Evolutionary conservation across 2,113 vertebrate species (phyloP).

Genomic region (Electrona antarctica): DNA sequence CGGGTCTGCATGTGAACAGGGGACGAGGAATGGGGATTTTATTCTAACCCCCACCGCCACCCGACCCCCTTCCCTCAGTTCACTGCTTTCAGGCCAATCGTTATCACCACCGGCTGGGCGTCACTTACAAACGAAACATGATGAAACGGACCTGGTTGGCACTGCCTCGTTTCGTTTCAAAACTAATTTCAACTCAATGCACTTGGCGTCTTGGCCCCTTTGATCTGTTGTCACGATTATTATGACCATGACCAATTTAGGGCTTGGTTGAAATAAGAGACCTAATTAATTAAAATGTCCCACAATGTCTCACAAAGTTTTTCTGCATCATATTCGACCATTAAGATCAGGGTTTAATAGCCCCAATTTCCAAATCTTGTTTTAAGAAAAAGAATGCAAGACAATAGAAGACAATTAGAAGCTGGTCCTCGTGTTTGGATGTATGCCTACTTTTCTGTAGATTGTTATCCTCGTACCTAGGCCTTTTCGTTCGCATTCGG

Average conservation of each 20-base stretch:
- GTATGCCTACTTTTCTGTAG: no score
- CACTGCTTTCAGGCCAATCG: slow-evolving; percentile 64
- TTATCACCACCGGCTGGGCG: slow-evolving; percentile 52
- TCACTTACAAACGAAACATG: slow-evolving; percentile 41
- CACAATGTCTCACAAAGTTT: no score
- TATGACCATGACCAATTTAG: slow-evolving; percentile 21
- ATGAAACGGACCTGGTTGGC: not conserved
- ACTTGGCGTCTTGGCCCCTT: slow-evolving; percentile 19
- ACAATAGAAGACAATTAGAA: no score
- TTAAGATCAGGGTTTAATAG: no score
- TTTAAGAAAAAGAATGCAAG: no score
- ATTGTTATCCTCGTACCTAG: no score
- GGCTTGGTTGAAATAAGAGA: slow-evolving; percentile 35
- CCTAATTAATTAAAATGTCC: no score
- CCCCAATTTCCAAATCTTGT: no score
- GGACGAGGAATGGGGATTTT: slow-evolving; percentile 55
- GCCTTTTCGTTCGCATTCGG: no score
- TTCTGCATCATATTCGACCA: no score
- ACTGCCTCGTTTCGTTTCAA: slow-evolving; percentile 31
- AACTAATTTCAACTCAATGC: slow-evolving; percentile 14
- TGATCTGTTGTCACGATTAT: slow-evolving; percentile 52
- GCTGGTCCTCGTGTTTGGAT: no score
- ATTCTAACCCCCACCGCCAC: slow-evolving; percentile 54
- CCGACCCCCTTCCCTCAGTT: not conserved
- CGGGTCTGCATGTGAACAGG: slow-evolving; percentile 23